Conservation (phyloP, 2,113 vertebrate genomes). For the human region DNA sequence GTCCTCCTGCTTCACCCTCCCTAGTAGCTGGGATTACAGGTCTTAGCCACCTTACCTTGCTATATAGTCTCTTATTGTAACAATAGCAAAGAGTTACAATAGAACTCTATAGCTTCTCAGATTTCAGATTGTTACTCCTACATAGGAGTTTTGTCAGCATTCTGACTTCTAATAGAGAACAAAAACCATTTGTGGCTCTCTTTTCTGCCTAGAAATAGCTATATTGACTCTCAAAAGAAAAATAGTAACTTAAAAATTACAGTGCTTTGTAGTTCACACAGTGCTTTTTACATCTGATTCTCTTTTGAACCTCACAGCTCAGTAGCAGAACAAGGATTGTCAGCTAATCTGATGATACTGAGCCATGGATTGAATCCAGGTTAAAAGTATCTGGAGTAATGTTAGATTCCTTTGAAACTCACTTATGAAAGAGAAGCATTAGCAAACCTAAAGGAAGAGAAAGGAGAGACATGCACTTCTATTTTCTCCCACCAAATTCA, state of each 20-base stretch:
- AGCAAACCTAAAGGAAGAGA: not conserved
- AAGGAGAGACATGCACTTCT: not conserved
- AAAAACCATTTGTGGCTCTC: not conserved
- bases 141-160: not conserved
- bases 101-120: not conserved
- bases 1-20: not conserved
- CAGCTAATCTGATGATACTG: not conserved
- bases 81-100: not conserved
- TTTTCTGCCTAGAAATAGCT: conserved; percentile 34
- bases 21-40: not conserved
- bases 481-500: not conserved
- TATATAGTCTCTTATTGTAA: not conserved
- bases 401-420: conserved; percentile 28
- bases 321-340: conserved; percentile 1
- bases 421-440: not conserved
- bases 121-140: not conserved
- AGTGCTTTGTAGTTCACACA: conserved; percentile 22
- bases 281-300: not conserved
- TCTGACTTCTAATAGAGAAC: not conserved
- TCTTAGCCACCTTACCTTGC: not conserved
- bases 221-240: not conserved
- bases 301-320: conserved; percentile 14
- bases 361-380: not conserved
- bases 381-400: conserved; percentile 49
- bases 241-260: not conserved